Evolutionary conservation across 2,113 vertebrate genomes (phyloP), one percentile per base, ranked within the genome.

Genomic region (Prunella himalayana): DNA sequence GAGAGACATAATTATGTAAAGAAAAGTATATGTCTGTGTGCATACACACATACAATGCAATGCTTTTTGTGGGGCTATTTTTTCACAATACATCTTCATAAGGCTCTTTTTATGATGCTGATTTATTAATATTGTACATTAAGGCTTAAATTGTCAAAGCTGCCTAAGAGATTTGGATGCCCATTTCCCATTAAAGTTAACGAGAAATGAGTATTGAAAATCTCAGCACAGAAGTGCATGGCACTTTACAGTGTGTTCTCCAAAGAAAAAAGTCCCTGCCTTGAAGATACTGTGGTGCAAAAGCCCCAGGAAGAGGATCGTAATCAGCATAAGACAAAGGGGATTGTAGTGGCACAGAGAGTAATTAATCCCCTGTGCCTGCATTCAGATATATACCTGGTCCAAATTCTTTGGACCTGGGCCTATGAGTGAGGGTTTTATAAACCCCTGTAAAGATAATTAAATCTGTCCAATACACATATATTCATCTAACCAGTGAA

Each of bases 181-280:
- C 94, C 94, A 61, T 94, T 96, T 96, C 93, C 96, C 94, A 97
- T 96, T 97, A 96, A 97, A 97, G 92, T 96, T 96, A 97, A 97
- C 92, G 82, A 96, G 94, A 96, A 96, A 92, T 66, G 95, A 95
- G 96, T 95, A 96, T 96, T 94, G 95, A 81, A 96, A 97, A 95
- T 95, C 94, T 93, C 95, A 94, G 80, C 0, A 6, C 93, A 94
- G 90, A 91, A 94, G 76, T 94, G 72, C 75, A 66, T 1, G 31
- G 82, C 92, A 92, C 82, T 95, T 96, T 94, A 94, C 71, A 68
- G 60, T 60, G 69, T 61, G 69, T 22, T 81, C 93, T 94, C 90
- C 47, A 81, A 96, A 97, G 90, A 64, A 94, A 86, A 44, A 92
- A 61, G 72, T 94, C 93, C 41, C 90, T 96, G 82, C 53, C 88